phyloP scores from a whole-genome alignment of 1,140 invertebrate genomes.

The Stegodyphus dumicola region DNA sequence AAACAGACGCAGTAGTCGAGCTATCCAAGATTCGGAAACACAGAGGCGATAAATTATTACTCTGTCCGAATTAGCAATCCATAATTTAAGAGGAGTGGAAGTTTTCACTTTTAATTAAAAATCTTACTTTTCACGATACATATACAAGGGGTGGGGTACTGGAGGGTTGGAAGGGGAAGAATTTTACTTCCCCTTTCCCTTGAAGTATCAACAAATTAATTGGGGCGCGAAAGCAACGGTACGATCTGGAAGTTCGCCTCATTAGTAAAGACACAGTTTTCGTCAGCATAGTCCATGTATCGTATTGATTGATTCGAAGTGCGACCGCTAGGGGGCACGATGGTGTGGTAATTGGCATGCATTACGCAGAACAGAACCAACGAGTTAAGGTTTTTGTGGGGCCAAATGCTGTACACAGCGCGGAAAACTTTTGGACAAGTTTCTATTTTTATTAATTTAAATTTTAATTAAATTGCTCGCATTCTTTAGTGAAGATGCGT shows the following conservation, averaged over 20 bases:
- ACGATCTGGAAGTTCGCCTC: conserved; percentile 6
- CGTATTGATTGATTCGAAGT: conserved; percentile 24
- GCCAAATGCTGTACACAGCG: too few relatives aligned
- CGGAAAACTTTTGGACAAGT: too few relatives aligned
- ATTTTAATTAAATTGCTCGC: too few relatives aligned
- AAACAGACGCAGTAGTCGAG: neutral
- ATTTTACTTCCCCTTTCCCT: neutral
- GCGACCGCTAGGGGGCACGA: neutral
- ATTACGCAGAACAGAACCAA: too few relatives aligned
- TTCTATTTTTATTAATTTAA: too few relatives aligned
- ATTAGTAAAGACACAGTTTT: conserved; percentile 6
- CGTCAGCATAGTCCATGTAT: neutral
- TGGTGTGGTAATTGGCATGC: neutral
- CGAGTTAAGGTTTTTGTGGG: too few relatives aligned
- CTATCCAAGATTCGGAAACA: too few relatives aligned
- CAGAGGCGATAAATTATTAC: conserved; percentile 42
- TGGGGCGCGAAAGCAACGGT: conserved; percentile 1
- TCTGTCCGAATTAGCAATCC: conserved; percentile 45
- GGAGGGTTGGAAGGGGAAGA: neutral
- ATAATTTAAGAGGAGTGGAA: conserved; percentile 37
- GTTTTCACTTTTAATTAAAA: conserved; percentile 57
- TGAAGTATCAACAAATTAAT: conserved; percentile 49
- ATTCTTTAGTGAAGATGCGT: too few relatives aligned
- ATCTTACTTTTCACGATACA: conserved; percentile 26
- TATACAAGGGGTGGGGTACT: neutral